Conservation (phyloP, 2,797 vertebrate species). For the Apodemus agrarius region DNA sequence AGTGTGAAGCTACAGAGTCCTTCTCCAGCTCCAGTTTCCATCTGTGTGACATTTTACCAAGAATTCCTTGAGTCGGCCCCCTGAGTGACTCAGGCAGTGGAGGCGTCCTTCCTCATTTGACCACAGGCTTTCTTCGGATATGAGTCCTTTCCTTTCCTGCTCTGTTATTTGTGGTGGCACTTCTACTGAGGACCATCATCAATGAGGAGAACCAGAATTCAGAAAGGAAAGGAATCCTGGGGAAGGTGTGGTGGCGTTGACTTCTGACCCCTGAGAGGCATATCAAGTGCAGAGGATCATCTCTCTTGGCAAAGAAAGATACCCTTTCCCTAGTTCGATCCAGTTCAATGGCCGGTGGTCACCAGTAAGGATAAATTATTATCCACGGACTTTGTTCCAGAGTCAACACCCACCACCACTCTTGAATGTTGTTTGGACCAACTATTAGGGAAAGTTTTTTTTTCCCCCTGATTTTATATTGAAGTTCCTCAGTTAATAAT, state of each 20-base stretch:
- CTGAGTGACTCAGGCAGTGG: conserved; percentile 7
- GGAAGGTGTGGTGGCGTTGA: background rate
- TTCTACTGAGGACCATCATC: background rate
- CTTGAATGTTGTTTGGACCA: background rate
- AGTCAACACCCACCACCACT: background rate
- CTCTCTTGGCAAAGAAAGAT: background rate
- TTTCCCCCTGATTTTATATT: background rate
- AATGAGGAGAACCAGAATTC: conserved; percentile 47
- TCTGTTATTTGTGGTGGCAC: conserved; percentile 32
- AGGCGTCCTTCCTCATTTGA: conserved; percentile 76
- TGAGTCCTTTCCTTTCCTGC: conserved; percentile 27
- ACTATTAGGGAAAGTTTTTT: background rate
- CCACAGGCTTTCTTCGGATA: conserved; percentile 31
- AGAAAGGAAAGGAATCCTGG: conserved; percentile 38
- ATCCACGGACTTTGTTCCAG: background rate
- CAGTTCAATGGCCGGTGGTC: background rate
- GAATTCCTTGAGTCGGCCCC: conserved; percentile 61
- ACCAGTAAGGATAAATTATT: background rate
- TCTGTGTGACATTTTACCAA: conserved; percentile 60
- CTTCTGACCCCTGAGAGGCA: background rate
- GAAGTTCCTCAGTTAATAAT: background rate
- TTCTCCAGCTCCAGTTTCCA: conserved; percentile 39
- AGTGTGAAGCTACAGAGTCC: background rate
- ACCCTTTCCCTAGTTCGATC: background rate
- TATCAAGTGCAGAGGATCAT: background rate